phyloP scores from a whole-genome alignment of 23 tunicate species.

The Diplosoma virens region DNA sequence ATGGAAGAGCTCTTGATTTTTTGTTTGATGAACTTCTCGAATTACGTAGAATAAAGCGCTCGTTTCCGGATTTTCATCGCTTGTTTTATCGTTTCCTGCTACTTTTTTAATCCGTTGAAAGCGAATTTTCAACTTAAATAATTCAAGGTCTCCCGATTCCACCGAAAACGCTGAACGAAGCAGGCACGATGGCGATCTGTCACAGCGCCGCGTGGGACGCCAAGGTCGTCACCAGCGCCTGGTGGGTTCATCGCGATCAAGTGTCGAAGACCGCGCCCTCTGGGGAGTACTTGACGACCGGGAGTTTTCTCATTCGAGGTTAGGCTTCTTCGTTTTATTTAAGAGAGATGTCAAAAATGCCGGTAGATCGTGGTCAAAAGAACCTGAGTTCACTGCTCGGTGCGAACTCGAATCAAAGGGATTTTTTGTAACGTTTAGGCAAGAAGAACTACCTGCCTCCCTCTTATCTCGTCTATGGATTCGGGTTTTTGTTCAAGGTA shows the following conservation, averaged over 20 bases:
- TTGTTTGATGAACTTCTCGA: too few relatives aligned
- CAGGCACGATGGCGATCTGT: slow-evolving; percentile 95
- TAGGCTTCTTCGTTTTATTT: background rate
- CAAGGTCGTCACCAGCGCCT: slow-evolving; percentile 92
- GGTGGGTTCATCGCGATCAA: slow-evolving; percentile 93
- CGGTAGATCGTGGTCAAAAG: background rate
- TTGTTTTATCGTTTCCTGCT: too few relatives aligned
- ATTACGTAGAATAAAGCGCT: too few relatives aligned
- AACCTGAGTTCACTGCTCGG: background rate
- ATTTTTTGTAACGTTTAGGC: slow-evolving; percentile 22
- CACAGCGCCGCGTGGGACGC: slow-evolving; percentile 99
- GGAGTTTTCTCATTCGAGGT: slow-evolving; percentile 90
- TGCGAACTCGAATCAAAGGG: background rate
- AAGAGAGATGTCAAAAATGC: background rate
- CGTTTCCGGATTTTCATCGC: too few relatives aligned
- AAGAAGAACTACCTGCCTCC: slow-evolving; percentile 97
- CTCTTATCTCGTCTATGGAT: slow-evolving; percentile 84
- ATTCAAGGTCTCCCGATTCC: slow-evolving; percentile 58
- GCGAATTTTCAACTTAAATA: too few relatives aligned
- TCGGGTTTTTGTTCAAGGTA: slow-evolving; percentile 89
- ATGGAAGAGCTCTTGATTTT: too few relatives aligned
- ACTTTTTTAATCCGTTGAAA: too few relatives aligned
- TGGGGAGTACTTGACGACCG: slow-evolving; percentile 97
- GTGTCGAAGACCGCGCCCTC: slow-evolving; percentile 97
- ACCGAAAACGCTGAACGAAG: slow-evolving; percentile 90